Evolutionary conservation across 2,888 invertebrate species (phyloP), one percentile per base, ranked within the genome.

Genomic region (Gandaritis pyraliata): DNA sequence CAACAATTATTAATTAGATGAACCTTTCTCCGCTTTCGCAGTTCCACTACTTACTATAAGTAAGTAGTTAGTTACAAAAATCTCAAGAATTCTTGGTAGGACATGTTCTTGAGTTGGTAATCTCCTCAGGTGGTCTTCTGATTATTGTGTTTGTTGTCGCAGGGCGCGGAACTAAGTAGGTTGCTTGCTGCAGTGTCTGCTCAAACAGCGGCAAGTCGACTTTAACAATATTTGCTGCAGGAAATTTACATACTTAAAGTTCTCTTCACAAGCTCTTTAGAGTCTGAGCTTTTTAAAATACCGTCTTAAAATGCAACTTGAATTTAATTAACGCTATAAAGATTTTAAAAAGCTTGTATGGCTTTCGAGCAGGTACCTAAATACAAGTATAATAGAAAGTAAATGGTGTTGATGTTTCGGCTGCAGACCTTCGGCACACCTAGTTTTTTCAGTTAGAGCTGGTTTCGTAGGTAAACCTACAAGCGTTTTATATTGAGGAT

Each of bases 201-300:
- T 33, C 50, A 60, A 55, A 56, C 51, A 51, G 49, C 30, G 55
- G 36, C 46, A 56, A 57, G 33, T 49, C 33, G 13, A 59, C 13
- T 53, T 49, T 10, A 53, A 58, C 61, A 57, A 53, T 57, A 58
- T 58, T 58, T 62, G 45, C 52, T 53, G 41, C 41, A 45, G 49
- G 45, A 52, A 52, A 59, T 53, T 62, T 58, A 48, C 52, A 53
- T 62, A 57, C 50, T 51, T 41, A 38, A 11, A 46, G 39, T 45
- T 33, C 11, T 6, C 23, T 23, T 23, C 39, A 18, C 47, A n/a
- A n/a, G 39, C 52, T 53, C 39, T 48, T 38, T 49, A 45, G n/a
- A 39, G 47, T 41, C 16, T 30, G 43, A 45, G 43, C 50, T 50
- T 50, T 49, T 57, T 23, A 57, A 57, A 56, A 39, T 41, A 47